Evolutionary conservation across 37 sponge, comb jelly and placozoan genomes (phyloP).

Genomic region (Cliona cf. orientalis): DNA sequence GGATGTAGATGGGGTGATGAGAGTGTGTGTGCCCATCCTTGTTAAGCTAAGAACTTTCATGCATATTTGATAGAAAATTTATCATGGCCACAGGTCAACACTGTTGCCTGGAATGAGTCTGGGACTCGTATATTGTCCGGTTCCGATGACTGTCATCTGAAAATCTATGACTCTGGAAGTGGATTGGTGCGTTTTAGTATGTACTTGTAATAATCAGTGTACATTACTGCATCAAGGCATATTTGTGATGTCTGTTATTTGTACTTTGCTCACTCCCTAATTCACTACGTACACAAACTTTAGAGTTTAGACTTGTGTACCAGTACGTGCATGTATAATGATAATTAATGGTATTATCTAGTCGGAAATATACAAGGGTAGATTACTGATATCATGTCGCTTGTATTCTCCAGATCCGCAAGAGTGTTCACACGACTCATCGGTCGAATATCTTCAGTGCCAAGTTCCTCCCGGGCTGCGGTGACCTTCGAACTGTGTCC

Average conservation of each 20-base stretch:
- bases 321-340: neutral
- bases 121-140: constrained; percentile 79
- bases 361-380: neutral
- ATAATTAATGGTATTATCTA: too few species aligned
- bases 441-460: constrained; percentile 89
- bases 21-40: too few species aligned
- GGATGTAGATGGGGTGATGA: too few species aligned
- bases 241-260: neutral
- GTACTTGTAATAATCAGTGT: neutral
- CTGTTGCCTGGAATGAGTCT: constrained; percentile 74
- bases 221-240: neutral
- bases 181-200: constrained; percentile 21
- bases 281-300: too few species aligned
- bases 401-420: constrained; percentile 24
- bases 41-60: too few species aligned
- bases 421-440: constrained; percentile 64
- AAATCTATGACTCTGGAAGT: constrained; percentile 57
- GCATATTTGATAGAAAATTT: neutral
- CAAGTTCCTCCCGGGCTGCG: constrained; percentile 71
- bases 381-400: neutral
- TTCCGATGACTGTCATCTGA: constrained; percentile 87
- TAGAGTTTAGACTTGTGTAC: neutral
- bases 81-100: constrained; percentile 73
- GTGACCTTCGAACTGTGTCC: constrained; percentile 64
- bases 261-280: too few species aligned